Evolutionary conservation across 1,140 invertebrate genomes (phyloP).

Genomic region (Mycetomoellerius zeteki): DNA sequence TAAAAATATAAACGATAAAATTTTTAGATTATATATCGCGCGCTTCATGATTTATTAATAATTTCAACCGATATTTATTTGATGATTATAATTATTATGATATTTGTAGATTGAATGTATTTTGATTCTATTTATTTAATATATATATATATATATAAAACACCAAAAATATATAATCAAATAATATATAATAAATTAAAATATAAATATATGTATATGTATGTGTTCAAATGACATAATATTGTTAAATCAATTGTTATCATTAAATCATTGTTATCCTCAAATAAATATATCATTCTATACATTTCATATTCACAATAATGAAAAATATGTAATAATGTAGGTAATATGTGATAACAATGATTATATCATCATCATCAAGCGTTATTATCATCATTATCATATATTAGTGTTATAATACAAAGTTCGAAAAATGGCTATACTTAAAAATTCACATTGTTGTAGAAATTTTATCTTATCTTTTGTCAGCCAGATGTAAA

Average conservation of each 20-base stretch:
- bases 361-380: too few species aligned
- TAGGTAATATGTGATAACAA: too few species aligned
- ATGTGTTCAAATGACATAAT: background rate
- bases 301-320: background rate
- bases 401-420: background rate
- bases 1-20: constrained; percentile 7
- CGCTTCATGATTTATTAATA: constrained; percentile 15
- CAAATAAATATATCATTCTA: background rate
- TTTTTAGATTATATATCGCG: background rate
- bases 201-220: background rate
- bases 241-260: background rate
- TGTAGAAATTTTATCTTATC: background rate
- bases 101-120: background rate
- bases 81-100: constrained; percentile 5
- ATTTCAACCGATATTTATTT: background rate
- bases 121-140: constrained; percentile 16
- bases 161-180: background rate
- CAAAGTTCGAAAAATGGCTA: background rate
- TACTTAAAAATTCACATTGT: background rate
- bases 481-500: background rate
- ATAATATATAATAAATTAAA: constrained; percentile 19
- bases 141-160: background rate
- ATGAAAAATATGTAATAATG: too few species aligned
- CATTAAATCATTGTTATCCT: background rate
- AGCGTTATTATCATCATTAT: too few species aligned